Percentiles rank a stretch among this genome's conserved stretches.
These are phyloP conservation scores for Eretmocerus hayati DNA, from an alignment of 2,888 invertebrate species.

Conservation along the genomic window DNA sequence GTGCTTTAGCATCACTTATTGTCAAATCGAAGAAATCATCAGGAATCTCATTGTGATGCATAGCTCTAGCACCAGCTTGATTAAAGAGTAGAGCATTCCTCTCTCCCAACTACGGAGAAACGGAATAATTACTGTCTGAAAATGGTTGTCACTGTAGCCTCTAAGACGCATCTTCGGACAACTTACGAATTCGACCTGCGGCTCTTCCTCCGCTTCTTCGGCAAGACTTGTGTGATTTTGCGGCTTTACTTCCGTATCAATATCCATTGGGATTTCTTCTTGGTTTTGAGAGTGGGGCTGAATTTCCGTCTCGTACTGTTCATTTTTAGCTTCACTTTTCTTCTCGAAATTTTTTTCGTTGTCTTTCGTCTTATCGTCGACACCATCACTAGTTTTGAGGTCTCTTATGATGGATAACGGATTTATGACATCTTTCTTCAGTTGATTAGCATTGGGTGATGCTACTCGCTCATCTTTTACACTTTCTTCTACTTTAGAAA, in stretches of 20 bases:
- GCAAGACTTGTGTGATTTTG: constrained; percentile 10
- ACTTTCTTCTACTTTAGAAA: constrained; percentile 16
- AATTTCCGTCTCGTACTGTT: too few species aligned
- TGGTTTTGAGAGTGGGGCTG: too few species aligned
- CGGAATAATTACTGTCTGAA: too few species aligned
- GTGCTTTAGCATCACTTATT: constrained; percentile 69
- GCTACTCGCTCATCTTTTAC: constrained; percentile 8
- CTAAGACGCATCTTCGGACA: constrained; percentile 7
- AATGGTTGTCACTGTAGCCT: too few species aligned
- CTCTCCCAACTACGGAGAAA: constrained; percentile 61
- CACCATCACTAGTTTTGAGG: too few species aligned
- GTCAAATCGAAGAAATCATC: constrained; percentile 87
- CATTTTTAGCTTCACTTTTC: too few species aligned
- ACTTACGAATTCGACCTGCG: constrained; percentile 30
- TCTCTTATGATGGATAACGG: too few species aligned
- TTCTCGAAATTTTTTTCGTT: too few species aligned
- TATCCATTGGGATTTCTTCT: constrained; percentile 1
- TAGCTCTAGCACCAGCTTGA: constrained; percentile 51
- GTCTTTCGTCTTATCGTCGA: too few species aligned
- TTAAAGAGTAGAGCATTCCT: constrained; percentile 70
- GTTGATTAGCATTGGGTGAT: too few species aligned
- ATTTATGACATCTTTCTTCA: too few species aligned
- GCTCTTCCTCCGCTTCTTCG: constrained; percentile 4
- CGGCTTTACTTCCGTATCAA: constrained; percentile 4
- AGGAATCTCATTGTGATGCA: constrained; percentile 64